phyloP scores from a whole-genome alignment of 1,140 invertebrate species.

The Drosophila kanapiae region DNA sequence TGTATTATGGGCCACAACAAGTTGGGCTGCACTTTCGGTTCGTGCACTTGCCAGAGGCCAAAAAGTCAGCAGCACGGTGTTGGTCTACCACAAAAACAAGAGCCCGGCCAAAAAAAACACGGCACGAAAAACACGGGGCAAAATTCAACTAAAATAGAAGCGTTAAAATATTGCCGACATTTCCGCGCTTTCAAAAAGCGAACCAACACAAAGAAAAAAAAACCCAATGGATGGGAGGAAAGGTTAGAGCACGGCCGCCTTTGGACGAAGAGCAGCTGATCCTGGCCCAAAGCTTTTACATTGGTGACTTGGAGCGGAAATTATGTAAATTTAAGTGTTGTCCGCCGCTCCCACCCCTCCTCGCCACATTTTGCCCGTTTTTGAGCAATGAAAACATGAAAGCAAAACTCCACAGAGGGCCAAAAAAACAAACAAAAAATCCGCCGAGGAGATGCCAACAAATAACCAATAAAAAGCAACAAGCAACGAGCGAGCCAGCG shows the following conservation, averaged over 20 bases:
- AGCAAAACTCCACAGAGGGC: slow-evolving; percentile 60
- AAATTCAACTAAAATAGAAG: slow-evolving; percentile 75
- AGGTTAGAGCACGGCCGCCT: slow-evolving; percentile 32
- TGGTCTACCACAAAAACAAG: slow-evolving; percentile 53
- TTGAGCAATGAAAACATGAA: slow-evolving; percentile 83
- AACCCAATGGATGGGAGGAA: slow-evolving; percentile 1
- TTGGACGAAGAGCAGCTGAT: slow-evolving; percentile 63
- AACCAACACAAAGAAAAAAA: slow-evolving; percentile 6
- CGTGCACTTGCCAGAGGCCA: slow-evolving; percentile 41
- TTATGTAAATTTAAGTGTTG: slow-evolving; percentile 83
- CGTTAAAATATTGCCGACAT: slow-evolving; percentile 75
- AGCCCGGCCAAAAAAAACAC: not conserved
- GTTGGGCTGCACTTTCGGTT: slow-evolving; percentile 41
- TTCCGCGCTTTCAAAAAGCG: slow-evolving; percentile 34
- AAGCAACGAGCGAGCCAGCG: slow-evolving; percentile 54
- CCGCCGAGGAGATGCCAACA: slow-evolving; percentile 46
- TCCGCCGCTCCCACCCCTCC: slow-evolving; percentile 28
- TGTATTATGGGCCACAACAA: slow-evolving; percentile 62
- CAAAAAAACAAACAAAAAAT: slow-evolving; percentile 54
- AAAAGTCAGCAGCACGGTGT: slow-evolving; percentile 46
- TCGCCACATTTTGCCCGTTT: slow-evolving; percentile 49
- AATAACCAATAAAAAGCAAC: slow-evolving; percentile 73
- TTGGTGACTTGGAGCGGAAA: slow-evolving; percentile 79
- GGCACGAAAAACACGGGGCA: slow-evolving; percentile 25
- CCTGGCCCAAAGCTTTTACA: slow-evolving; percentile 71